These are phyloP conservation scores for Bombycilla garrulus DNA, from an alignment of 2,113 vertebrate species.

Conservation along the genomic window DNA sequence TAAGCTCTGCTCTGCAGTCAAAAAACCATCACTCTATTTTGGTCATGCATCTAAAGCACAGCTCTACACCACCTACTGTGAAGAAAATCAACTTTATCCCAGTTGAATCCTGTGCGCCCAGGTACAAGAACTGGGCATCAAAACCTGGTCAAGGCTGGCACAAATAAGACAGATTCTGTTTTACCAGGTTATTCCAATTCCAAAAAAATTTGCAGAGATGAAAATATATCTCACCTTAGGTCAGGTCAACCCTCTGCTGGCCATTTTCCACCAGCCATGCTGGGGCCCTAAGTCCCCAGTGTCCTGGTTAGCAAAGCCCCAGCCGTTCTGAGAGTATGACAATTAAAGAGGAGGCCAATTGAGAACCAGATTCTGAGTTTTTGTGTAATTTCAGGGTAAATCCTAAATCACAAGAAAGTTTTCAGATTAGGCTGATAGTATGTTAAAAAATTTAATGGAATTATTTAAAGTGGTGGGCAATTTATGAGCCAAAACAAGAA, in stretches of 20 bases:
- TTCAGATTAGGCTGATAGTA: background rate
- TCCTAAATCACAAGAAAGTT: background rate
- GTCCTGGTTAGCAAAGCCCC: background rate
- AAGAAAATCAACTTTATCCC: background rate
- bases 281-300: fast-evolving
- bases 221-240: background rate
- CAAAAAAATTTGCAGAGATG: background rate
- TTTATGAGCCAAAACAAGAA: background rate
- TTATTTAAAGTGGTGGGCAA: background rate
- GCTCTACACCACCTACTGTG: fast-evolving
- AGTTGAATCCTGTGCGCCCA: background rate
- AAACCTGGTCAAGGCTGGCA: background rate
- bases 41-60: background rate
- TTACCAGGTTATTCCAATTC: background rate
- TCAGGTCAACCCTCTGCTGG: background rate
- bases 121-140: background rate
- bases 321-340: background rate
- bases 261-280: background rate
- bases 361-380: background rate
- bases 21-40: background rate
- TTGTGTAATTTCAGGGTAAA: background rate
- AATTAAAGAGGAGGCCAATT: background rate
- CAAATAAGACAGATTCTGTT: background rate
- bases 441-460: background rate
- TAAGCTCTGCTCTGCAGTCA: background rate